Evolutionary conservation across 2,797 vertebrate genomes (phyloP), one percentile per base, ranked within the genome.

Genomic region (Rhynchonycteris naso): DNA sequence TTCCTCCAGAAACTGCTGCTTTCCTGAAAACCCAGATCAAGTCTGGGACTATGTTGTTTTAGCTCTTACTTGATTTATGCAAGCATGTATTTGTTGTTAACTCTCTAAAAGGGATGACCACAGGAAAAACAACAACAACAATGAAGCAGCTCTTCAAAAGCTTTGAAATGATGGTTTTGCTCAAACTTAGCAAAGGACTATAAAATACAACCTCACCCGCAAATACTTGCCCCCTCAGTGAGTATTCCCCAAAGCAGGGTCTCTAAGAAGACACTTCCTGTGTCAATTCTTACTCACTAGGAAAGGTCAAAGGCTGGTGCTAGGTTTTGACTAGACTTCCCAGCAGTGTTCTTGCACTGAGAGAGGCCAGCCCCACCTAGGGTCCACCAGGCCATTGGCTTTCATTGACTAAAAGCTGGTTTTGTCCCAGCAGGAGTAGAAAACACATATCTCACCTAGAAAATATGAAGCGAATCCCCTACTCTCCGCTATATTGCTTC

Each of bases 21-120:
- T 97, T 96, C 88, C 94, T 66, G 88, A 86, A 93, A 96, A 94
- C 54, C 47, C 59, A 61, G 81, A 69, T 33, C 33, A 63, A 78
- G 47, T 13, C 75, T 81, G 22, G 71, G 10, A 58, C 84, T 79
- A 30, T 7, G 21, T 81, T 28, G 3, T 93, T 93, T 88, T 88
- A 69, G 81, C 76, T 91, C 95, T 84, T 66, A 65, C 74, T 54
- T 88, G 61, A 74, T 90, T 90, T 90, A 65, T 75, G 33, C 28
- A 13, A 15, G 28, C 3, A 6, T n/a, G 72, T 58, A 52, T 75
- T 87, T 58, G 82, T 94, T 69, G 52, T 80, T 91, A 90, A 58
- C 30, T 91, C n/a, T 59, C 66, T 86, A 50, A 79, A 82, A 91
- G 58, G 38, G 52, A 47, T 14, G 26, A 52, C 35, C 24, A 71